Conservation (phyloP, 2,797 vertebrate species). For the Hypotaenidia philippensis region DNA sequence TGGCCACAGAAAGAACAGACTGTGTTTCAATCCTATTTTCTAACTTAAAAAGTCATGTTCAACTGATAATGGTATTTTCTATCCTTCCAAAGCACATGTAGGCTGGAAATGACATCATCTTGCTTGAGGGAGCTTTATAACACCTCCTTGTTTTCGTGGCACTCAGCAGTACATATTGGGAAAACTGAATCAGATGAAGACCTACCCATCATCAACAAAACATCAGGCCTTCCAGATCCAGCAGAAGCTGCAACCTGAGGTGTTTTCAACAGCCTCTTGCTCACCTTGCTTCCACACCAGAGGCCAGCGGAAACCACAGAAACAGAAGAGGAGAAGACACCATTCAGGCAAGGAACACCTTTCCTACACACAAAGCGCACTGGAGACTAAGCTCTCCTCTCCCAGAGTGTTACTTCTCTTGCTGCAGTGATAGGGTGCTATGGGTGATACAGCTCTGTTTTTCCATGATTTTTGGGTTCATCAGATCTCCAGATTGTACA, state of each 20-base stretch:
- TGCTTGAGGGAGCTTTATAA: constrained; percentile 21
- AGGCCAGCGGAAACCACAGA: not conserved
- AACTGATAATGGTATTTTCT: constrained; percentile 1
- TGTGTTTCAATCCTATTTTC: not conserved
- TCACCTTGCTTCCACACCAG: not conserved
- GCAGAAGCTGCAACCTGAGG: not conserved
- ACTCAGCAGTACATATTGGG: not conserved
- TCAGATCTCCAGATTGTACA: not conserved
- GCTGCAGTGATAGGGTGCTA: fast-evolving
- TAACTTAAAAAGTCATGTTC: not conserved
- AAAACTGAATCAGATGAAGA: not conserved
- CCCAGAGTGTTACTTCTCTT: fast-evolving
- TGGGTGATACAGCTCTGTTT: not conserved
- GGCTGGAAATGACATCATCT: not conserved
- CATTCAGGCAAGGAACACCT: not conserved
- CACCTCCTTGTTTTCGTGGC: not conserved
- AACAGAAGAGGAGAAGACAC: not conserved
- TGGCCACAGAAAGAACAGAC: not conserved
- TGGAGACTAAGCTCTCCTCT: not conserved
- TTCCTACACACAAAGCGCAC: not conserved
- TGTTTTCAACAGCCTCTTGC: not conserved
- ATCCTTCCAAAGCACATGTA: not conserved
- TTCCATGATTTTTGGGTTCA: not conserved
- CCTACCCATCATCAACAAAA: not conserved
- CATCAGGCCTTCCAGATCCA: not conserved